Evolutionary conservation across 1,140 invertebrate genomes (phyloP).

Genomic region (Bathynomus jamesi): DNA sequence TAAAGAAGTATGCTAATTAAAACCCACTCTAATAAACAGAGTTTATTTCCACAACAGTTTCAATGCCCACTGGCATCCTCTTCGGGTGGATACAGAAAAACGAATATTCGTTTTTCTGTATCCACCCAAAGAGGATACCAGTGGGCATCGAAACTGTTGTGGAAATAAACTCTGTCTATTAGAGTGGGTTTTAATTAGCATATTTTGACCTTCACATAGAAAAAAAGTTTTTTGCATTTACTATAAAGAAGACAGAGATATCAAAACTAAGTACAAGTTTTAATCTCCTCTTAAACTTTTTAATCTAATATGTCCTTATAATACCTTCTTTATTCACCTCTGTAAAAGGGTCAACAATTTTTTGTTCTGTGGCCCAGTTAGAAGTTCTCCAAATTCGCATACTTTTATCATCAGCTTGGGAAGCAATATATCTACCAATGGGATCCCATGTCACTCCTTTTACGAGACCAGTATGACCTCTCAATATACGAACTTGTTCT

Average conservation of each 20-base stretch:
- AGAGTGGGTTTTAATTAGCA: no score
- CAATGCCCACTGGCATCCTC: no score
- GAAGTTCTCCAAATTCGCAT: constrained; percentile 87
- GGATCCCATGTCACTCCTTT: constrained; percentile 99
- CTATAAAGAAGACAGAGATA: neutral
- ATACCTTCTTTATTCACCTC: constrained; percentile 50
- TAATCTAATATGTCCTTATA: neutral
- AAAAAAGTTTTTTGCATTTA: no score
- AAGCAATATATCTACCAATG: constrained; percentile 90
- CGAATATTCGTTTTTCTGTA: no score
- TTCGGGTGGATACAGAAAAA: no score
- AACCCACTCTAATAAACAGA: no score
- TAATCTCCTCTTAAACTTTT: neutral
- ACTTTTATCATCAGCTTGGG: constrained; percentile 93
- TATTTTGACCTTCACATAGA: no score
- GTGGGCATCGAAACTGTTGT: no score
- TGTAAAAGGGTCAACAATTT: constrained; percentile 83
- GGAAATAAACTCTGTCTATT: no score
- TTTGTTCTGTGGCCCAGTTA: constrained; percentile 82
- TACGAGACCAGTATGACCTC: constrained; percentile 85
- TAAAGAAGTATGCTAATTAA: no score
- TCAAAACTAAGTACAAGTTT: neutral
- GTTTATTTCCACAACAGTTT: no score
- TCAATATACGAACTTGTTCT: constrained; percentile 41
- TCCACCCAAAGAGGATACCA: no score